Conservation (phyloP, 2,113 vertebrate genomes). For the Cranoglanis bouderius region DNA sequence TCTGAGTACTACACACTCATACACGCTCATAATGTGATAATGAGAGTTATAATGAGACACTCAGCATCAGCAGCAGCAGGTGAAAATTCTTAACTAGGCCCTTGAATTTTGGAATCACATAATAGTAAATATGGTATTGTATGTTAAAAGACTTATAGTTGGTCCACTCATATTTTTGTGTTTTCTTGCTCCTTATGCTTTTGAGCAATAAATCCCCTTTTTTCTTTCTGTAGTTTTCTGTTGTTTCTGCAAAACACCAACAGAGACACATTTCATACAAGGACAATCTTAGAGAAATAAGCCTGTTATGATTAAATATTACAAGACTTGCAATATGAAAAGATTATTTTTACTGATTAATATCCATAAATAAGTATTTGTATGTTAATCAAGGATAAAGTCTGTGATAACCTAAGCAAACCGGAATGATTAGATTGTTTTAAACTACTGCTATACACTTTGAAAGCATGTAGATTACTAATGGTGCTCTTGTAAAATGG, state of each 20-base stretch:
- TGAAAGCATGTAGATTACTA: too few species aligned
- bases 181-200: background rate
- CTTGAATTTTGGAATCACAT: background rate
- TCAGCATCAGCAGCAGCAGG: background rate
- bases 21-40: background rate
- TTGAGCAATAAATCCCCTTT: background rate
- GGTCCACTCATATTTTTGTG: background rate
- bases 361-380: too few species aligned
- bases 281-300: too few species aligned
- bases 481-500: background rate
- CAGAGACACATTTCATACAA: background rate
- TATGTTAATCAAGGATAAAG: background rate
- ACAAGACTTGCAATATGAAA: too few species aligned
- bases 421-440: too few species aligned
- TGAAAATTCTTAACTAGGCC: background rate
- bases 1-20: too few species aligned
- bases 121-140: background rate
- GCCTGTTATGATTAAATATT: too few species aligned
- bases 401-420: too few species aligned
- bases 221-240: background rate
- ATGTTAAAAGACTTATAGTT: background rate
- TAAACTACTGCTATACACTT: background rate
- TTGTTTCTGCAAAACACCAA: background rate
- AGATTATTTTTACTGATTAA: too few species aligned
- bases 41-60: background rate